Percentiles rank a stretch among this genome's conserved stretches.
phyloP scores from a whole-genome alignment of 2,888 invertebrate species.

The Ethmia dodecea region DNA sequence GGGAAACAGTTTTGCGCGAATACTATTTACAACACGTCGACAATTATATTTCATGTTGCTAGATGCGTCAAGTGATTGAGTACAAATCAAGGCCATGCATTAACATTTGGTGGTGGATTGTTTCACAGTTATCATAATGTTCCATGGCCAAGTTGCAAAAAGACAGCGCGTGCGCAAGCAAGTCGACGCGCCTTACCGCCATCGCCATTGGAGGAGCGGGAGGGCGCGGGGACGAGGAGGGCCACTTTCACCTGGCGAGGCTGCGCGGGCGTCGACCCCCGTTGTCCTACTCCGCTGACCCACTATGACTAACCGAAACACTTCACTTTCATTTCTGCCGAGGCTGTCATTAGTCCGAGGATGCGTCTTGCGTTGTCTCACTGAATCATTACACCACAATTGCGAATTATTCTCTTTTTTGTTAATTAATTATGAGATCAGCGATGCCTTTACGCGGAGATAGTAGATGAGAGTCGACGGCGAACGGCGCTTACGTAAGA shows the following conservation, averaged over 20 bases:
- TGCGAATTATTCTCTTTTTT: conserved; percentile 27
- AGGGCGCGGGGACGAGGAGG: conserved; percentile 47
- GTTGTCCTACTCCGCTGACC: conserved; percentile 74
- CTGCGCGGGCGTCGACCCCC: conserved; percentile 75
- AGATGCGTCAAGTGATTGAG: conserved; percentile 42
- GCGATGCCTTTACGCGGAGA: conserved; percentile 29
- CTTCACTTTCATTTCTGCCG: conserved; percentile 71
- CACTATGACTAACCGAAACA: conserved; percentile 65
- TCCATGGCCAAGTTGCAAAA: conserved; percentile 77
- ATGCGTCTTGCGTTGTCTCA: conserved; percentile 51
- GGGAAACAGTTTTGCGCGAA: no score
- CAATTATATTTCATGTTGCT: conserved; percentile 23
- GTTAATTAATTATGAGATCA: conserved; percentile 16
- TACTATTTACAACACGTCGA: conserved; percentile 15
- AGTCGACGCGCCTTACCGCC: conserved; percentile 48
- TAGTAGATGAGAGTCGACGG: conserved; percentile 51
- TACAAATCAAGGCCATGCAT: conserved; percentile 60
- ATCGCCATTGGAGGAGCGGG: conserved; percentile 43
- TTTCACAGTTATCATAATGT: conserved; percentile 71
- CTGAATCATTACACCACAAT: conserved; percentile 41
- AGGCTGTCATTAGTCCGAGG: conserved; percentile 63
- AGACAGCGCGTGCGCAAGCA: conserved; percentile 68
- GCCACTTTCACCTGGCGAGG: conserved; percentile 74
- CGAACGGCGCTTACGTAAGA: conserved; percentile 57
- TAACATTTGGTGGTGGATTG: conserved; percentile 63